Percentiles rank a stretch among this genome's conserved stretches.
These are phyloP conservation scores for Porites cylindrica DNA, from an alignment of 92 coral and sea anemone species.

Conservation along the genomic window DNA sequence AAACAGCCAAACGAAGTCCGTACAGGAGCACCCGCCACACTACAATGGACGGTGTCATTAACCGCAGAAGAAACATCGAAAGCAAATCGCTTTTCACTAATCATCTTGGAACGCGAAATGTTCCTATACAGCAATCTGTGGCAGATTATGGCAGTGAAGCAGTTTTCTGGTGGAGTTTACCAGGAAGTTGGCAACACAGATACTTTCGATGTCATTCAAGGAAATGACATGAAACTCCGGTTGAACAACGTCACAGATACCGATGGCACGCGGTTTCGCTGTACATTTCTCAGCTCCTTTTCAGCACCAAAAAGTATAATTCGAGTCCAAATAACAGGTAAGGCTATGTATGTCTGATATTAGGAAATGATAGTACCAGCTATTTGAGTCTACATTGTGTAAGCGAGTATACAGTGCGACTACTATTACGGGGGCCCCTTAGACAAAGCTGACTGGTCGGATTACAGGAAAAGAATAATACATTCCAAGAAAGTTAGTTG, in stretches of 20 bases:
- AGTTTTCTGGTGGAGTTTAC: constrained; percentile 27
- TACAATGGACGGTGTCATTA: constrained; percentile 67
- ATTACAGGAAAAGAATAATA: too few species aligned
- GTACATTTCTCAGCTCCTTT: constrained; percentile 79
- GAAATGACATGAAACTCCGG: constrained; percentile 41
- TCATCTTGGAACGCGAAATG: constrained; percentile 74
- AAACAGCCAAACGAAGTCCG: constrained; percentile 20
- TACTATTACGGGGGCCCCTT: too few species aligned
- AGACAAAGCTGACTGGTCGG: too few species aligned
- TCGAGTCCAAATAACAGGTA: constrained; percentile 66
- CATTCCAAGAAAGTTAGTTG: too few species aligned
- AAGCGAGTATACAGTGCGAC: too few species aligned
- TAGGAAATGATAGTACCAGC: too few species aligned
- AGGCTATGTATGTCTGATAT: neutral
- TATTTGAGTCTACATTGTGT: too few species aligned
- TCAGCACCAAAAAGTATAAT: constrained; percentile 59
- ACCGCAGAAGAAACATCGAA: constrained; percentile 46
- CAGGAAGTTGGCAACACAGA: constrained; percentile 20
- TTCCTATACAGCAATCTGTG: constrained; percentile 75
- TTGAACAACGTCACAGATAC: constrained; percentile 45
- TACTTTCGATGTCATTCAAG: constrained; percentile 33
- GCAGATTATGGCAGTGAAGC: constrained; percentile 65
- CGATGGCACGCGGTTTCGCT: constrained; percentile 75
- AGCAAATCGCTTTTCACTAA: constrained; percentile 63
- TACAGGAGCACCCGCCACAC: constrained; percentile 59